A percentile compares a stretch with the other conserved stretches of the same genome.
Conservation (phyloP, 2,113 vertebrate species). For the Stegastes partitus region DNA sequence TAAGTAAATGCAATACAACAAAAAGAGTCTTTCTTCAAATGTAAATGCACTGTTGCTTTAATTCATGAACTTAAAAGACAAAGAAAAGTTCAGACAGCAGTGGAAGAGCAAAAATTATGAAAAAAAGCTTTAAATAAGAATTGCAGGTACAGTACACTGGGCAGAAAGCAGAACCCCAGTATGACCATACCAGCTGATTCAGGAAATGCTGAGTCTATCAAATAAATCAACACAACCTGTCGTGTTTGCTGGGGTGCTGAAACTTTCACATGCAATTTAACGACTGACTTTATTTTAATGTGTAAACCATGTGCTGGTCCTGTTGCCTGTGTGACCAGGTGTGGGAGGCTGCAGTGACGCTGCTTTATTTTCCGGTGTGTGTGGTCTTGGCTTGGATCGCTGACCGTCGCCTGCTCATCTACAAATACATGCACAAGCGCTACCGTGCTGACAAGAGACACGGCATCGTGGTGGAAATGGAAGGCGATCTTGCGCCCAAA, state of each 20-base stretch:
- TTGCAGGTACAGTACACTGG: too few species aligned
- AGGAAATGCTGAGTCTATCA: too few species aligned
- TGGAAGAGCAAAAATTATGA: too few species aligned
- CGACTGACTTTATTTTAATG: background rate
- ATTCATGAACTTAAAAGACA: too few species aligned
- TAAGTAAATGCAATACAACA: too few species aligned
- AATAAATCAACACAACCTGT: background rate
- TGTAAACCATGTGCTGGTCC: slow-evolving; percentile 1
- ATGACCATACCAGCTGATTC: too few species aligned
- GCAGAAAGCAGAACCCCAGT: too few species aligned
- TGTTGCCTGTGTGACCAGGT: slow-evolving; percentile 74
- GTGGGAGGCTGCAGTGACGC: slow-evolving; percentile 94
- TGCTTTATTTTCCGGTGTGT: slow-evolving; percentile 94
- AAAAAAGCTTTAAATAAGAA: too few species aligned
- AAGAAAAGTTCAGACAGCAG: too few species aligned
- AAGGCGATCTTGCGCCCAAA: slow-evolving; percentile 89
- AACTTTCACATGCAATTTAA: accelerated
- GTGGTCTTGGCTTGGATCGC: slow-evolving; percentile 96
- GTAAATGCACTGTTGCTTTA: too few species aligned
- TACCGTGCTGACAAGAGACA: slow-evolving; percentile 93
- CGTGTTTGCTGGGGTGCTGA: background rate
- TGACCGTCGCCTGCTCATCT: slow-evolving; percentile 93
- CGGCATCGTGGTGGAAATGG: slow-evolving; percentile 94
- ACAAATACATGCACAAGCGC: slow-evolving; percentile 94
- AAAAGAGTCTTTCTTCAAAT: too few species aligned